Evolutionary conservation across 2,888 invertebrate genomes (phyloP), one percentile per base, ranked within the genome.

Genomic region (Brachypalpus laphriformis): DNA sequence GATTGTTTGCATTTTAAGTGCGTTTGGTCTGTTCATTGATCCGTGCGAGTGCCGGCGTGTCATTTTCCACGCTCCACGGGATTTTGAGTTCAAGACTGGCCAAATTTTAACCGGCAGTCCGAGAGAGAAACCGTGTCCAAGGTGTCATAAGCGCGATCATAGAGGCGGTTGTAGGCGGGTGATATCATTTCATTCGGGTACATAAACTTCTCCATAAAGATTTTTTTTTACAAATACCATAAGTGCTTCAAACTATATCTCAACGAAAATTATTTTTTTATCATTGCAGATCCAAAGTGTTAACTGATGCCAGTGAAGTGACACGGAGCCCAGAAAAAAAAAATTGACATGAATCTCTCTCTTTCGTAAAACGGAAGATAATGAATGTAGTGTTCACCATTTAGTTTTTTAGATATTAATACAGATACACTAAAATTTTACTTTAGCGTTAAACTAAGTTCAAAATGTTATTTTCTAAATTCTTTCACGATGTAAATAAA

Each of bases 141-240:
- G 89, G 87, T 91, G 91, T 71, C 89, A 90, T 42, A 90, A 90
- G 89, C 87, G 90, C 14, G 91, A 91, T 87, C 91, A 91, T 87
- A 90, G 91, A 3, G 91, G 90, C 9, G 87, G 88, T 20, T 91
- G 91, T 75, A 88, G 91, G 1, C 90, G 91, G 63, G 88, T 90
- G 31, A 87, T 90, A 68, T 86, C 89, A 5, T 90, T 89, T 71
- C 90, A 89, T 87, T 75, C 88, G 80, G 89, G 91, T 90, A 75
- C 80, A 78, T 76, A 47, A 2, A 0, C 1, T 14, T 11, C 3
- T 34, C 6, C n/a, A n/a, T n/a, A 5, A 16, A 3, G 25, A 25
- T 5, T 25, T 25, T 25, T 5, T 5, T 25, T 25, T 25, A 5
- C 25, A 4, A 4, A 25, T 25, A 2, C 25, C 25, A 2, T 25